These are phyloP conservation scores for Pollenia amentaria DNA, from an alignment of 2,888 invertebrate species.

Conservation along the genomic window DNA sequence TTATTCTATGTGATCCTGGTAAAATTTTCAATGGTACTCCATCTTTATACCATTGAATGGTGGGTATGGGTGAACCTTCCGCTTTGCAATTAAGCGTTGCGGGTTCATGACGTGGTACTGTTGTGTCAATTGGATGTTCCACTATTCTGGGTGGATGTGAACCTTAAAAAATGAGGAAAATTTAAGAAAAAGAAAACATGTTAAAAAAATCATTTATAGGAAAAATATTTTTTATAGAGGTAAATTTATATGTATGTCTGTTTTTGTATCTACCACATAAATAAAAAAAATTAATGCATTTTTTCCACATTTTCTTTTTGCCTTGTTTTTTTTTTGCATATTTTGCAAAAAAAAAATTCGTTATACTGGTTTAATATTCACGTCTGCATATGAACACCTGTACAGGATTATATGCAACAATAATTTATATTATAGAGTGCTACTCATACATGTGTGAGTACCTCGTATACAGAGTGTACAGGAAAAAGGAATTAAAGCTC, in stretches of 20 bases:
- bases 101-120: constrained; percentile 95
- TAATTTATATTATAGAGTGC: constrained; percentile 24
- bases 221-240: constrained; percentile 23
- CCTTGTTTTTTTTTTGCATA: constrained; percentile 5
- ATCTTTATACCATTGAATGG: constrained; percentile 93
- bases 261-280: constrained; percentile 11
- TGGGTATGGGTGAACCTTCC: constrained; percentile 91
- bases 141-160: constrained; percentile 92
- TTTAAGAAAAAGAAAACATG: background rate
- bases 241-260: background rate
- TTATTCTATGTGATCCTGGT: constrained; percentile 89
- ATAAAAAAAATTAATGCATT: constrained; percentile 51
- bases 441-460: background rate
- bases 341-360: constrained; percentile 24
- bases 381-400: constrained; percentile 72
- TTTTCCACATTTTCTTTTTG: constrained; percentile 15
- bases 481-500: constrained; percentile 10
- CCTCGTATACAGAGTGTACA: background rate
- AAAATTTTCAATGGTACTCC: constrained; percentile 87
- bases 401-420: constrained; percentile 62
- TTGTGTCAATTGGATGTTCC: constrained; percentile 95
- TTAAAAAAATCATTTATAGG: constrained; percentile 10
- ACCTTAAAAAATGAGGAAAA: constrained; percentile 81
- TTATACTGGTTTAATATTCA: constrained; percentile 30
- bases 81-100: constrained; percentile 96